These are phyloP conservation scores for Meriones unguiculatus DNA, from an alignment of 2,113 vertebrate species.

Conservation along the genomic window DNA sequence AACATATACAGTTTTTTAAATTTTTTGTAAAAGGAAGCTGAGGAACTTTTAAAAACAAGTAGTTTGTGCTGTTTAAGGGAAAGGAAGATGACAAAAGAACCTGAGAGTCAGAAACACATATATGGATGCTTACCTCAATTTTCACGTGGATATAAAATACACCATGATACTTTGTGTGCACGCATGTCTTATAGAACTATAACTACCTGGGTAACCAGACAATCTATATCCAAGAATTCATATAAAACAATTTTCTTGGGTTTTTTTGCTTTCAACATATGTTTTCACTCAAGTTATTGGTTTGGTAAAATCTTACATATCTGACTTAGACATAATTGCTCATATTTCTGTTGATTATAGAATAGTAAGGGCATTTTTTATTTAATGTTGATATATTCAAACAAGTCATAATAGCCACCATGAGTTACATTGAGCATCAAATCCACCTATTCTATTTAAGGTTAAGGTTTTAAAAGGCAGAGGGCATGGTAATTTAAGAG, in stretches of 20 bases:
- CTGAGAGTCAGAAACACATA: conserved; percentile 29
- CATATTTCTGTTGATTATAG: neutral
- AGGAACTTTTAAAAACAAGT: conserved; percentile 39
- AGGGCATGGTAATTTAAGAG: rapidly evolving
- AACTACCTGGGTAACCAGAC: conserved; percentile 24
- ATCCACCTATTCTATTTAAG: neutral
- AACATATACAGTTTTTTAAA: neutral
- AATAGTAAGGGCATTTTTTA: conserved; percentile 31
- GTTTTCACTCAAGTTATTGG: conserved; percentile 68
- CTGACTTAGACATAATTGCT: neutral
- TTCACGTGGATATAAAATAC: neutral
- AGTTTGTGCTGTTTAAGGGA: neutral
- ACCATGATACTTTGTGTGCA: neutral
- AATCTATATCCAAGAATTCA: neutral
- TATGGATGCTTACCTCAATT: conserved; percentile 3
- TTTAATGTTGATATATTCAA: neutral
- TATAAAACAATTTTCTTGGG: neutral
- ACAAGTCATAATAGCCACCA: neutral
- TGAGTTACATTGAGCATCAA: neutral
- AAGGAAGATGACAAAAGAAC: conserved; percentile 18
- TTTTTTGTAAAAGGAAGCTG: neutral
- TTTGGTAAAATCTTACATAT: neutral
- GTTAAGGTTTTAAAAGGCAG: neutral
- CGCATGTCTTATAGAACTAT: neutral
- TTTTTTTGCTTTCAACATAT: neutral